Conservation (phyloP, 2,888 invertebrate species). For the Piscicola geometra region DNA sequence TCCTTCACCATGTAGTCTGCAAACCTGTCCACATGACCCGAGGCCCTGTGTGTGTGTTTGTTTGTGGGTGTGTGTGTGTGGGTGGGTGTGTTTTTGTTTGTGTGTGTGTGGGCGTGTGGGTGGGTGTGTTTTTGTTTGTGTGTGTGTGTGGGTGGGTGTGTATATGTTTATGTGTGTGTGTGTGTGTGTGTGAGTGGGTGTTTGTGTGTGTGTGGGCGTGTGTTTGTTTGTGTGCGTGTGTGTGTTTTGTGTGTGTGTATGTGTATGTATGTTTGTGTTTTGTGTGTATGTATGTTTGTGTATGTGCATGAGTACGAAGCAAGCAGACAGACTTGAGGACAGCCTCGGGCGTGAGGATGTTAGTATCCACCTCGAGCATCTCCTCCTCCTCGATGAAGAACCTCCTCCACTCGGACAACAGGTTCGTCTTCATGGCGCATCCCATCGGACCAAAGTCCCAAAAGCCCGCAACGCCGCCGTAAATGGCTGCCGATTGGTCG, state of each 20-base stretch:
- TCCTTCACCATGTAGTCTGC: conserved; percentile 99
- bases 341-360: conserved; percentile 91
- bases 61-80: neutral
- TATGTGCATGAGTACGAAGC: no score
- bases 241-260: neutral
- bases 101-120: neutral
- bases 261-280: neutral
- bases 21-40: conserved; percentile 97
- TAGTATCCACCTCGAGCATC: conserved; percentile 97
- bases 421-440: conserved; percentile 91
- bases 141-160: neutral
- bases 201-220: neutral
- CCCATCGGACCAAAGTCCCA: conserved; percentile 99
- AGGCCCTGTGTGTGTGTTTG: conserved; percentile 65
- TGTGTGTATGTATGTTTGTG: neutral
- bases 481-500: conserved; percentile 97
- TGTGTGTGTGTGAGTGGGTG: neutral
- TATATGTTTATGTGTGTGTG: no score
- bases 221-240: neutral
- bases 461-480: conserved; percentile 82
- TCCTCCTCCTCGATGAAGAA: conserved; percentile 95
- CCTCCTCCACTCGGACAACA: conserved; percentile 86
- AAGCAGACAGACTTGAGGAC: conserved; percentile 82
- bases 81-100: neutral
- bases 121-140: neutral